These are phyloP conservation scores for Drosophila carrolli DNA, from an alignment of 1,140 invertebrate species.

Conservation along the genomic window DNA sequence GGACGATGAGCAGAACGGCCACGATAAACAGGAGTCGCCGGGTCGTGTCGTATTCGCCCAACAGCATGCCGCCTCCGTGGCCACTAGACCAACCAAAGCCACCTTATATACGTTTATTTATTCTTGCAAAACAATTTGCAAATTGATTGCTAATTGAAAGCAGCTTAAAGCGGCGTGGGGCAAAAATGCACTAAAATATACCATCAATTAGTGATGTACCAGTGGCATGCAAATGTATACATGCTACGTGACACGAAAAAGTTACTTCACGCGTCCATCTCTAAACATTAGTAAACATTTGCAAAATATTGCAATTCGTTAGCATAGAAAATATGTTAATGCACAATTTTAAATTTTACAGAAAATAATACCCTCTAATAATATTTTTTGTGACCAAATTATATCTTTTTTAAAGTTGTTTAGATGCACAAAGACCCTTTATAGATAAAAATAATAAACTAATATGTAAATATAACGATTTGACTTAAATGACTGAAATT, in stretches of 20 bases:
- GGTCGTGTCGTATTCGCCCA: constrained; percentile 75
- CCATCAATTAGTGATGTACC: not conserved
- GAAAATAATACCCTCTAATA: too few species aligned
- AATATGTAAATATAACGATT: too few species aligned
- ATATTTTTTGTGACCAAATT: too few species aligned
- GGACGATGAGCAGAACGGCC: constrained; percentile 68
- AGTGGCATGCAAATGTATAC: not conserved
- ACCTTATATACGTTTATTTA: constrained; percentile 1
- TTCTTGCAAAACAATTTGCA: not conserved
- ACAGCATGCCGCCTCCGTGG: constrained; percentile 61
- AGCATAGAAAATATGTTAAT: too few species aligned
- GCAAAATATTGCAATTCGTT: too few species aligned
- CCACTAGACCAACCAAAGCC: not conserved
- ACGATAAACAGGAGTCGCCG: constrained; percentile 79
- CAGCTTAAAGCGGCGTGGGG: constrained; percentile 6
- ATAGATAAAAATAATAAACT: too few species aligned
- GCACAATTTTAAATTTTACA: too few species aligned
- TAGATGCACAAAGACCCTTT: too few species aligned
- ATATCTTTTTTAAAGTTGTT: too few species aligned
- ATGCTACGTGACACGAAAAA: not conserved
- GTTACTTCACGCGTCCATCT: not conserved
- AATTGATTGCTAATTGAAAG: constrained; percentile 25
- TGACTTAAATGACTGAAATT: too few species aligned
- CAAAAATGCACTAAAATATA: constrained; percentile 1
- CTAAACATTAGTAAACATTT: not conserved